phyloP scores from a whole-genome alignment of 2,113 vertebrate species.

The Delphinapterus leucas region DNA sequence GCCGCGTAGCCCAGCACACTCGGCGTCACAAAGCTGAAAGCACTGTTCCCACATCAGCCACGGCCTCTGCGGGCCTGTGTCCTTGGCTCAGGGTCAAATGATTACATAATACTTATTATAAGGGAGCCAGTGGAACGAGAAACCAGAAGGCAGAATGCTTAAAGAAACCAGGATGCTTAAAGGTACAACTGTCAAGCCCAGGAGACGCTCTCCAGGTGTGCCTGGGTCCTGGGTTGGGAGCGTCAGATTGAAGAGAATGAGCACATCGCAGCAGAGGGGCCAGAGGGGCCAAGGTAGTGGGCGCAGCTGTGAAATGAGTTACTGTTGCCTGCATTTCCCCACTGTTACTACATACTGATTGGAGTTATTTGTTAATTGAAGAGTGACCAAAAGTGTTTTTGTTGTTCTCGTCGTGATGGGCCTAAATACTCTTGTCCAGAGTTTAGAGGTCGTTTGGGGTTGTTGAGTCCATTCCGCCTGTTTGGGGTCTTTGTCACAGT shows the following conservation, averaged over 20 bases:
- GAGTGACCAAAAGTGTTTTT: not conserved
- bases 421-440: not conserved
- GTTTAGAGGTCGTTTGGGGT: not conserved
- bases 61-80: not conserved
- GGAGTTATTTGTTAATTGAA: not conserved
- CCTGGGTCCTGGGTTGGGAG: not conserved
- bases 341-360: not conserved
- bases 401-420: not conserved
- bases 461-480: not conserved
- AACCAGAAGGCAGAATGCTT: not conserved
- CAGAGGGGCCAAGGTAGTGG: not conserved
- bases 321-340: not conserved
- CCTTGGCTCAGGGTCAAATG: not conserved
- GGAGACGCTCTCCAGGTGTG: not conserved
- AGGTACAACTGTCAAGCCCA: not conserved
- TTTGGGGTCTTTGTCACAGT: not conserved
- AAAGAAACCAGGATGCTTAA: not conserved
- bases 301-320: not conserved
- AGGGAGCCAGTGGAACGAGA: conserved; percentile 40
- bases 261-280: not conserved
- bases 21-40: not conserved
- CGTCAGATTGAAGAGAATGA: not conserved
- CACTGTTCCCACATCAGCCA: not conserved
- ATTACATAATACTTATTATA: not conserved
- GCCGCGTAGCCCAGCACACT: not conserved